Percentiles rank a stretch among this genome's conserved stretches.
Evolutionary conservation across 1,140 invertebrate genomes (phyloP).

Genomic region (Dinoponera quadriceps): DNA sequence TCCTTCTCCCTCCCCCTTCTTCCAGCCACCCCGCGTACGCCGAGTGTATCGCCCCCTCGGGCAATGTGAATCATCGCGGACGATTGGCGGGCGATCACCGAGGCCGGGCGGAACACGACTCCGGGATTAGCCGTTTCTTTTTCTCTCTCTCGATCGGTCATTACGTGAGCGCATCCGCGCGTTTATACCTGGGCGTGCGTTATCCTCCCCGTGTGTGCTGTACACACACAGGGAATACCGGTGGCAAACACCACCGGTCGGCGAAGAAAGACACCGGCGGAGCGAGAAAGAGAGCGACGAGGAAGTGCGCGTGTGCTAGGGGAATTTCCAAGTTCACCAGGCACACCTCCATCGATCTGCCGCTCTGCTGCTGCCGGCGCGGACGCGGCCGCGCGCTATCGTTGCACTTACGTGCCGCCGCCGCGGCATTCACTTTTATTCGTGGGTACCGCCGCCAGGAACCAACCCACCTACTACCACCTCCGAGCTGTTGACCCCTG

Average conservation of each 20-base stretch:
- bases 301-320: slow-evolving; percentile 75
- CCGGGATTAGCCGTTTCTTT: slow-evolving; percentile 38
- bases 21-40: not conserved
- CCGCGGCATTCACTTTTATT: slow-evolving; percentile 71
- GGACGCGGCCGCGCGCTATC: slow-evolving; percentile 36
- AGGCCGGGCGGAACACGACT: not conserved
- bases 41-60: not conserved
- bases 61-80: slow-evolving; percentile 36
- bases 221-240: not conserved
- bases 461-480: slow-evolving; percentile 35
- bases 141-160: slow-evolving; percentile 43
- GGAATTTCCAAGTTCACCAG: slow-evolving; percentile 76
- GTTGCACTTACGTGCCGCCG: slow-evolving; percentile 64
- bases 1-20: not conserved
- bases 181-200: slow-evolving; percentile 45
- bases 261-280: not conserved
- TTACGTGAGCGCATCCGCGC: not conserved
- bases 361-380: slow-evolving; percentile 46
- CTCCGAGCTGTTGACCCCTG: slow-evolving; percentile 70
- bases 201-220: slow-evolving; percentile 41
- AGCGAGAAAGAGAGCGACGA: slow-evolving; percentile 41
- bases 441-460: slow-evolving; percentile 54
- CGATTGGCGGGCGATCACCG: not conserved
- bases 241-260: not conserved
- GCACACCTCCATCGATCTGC: slow-evolving; percentile 74